Conservation (phyloP, 2,113 vertebrate genomes). For the Anguilla rostrata region DNA sequence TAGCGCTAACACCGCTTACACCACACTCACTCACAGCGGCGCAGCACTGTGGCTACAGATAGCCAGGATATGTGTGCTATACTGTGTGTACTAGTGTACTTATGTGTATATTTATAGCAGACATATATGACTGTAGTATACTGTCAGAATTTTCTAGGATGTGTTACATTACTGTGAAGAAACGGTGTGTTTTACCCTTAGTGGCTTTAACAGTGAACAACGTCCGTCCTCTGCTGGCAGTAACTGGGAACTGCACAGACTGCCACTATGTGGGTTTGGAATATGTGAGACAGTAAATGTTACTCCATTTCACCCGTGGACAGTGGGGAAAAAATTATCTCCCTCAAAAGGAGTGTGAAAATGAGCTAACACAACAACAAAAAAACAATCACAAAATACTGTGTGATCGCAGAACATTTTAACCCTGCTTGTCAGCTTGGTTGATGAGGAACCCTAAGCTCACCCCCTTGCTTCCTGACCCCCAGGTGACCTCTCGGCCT, state of each 20-base stretch:
- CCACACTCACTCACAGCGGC: background rate
- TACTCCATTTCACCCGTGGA: background rate
- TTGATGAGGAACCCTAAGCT: background rate
- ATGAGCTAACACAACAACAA: background rate
- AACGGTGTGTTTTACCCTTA: background rate
- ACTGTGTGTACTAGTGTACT: background rate
- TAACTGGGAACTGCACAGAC: background rate
- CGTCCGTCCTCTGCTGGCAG: background rate
- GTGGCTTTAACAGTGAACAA: background rate
- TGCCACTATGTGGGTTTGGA: background rate
- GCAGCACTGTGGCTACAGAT: background rate
- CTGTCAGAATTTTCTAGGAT: background rate
- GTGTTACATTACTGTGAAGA: background rate
- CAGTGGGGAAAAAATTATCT: too few species aligned
- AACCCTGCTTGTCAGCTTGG: background rate
- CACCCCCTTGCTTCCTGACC: background rate
- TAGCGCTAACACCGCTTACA: background rate
- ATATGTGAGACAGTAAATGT: background rate
- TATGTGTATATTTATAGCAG: background rate
- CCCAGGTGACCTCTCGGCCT: conserved; percentile 85
- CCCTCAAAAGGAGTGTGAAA: too few species aligned
- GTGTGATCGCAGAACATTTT: too few species aligned
- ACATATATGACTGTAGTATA: background rate
- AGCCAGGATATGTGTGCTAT: too few species aligned
- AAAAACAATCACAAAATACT: background rate